Conservation (phyloP, 2,113 vertebrate species). For the rabbit (Oryctolagus cuniculus) region mOryCun1.1 NC_091449.1:41493501-41494000, state of each 20-base stretch:
- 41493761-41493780: neutral
- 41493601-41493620: too few species aligned
- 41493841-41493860: neutral
- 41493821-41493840: neutral
- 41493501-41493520: too few species aligned
- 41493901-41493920: neutral
- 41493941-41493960: neutral
- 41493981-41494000: rapidly evolving
- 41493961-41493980: neutral
- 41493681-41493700: too few species aligned
- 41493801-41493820: neutral
- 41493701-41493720: too few species aligned
- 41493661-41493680: too few species aligned
- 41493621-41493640: too few species aligned
- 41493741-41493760: neutral
- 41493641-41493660: too few species aligned
- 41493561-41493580: too few species aligned
- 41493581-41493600: too few species aligned
- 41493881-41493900: neutral
- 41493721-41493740: neutral
- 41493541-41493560: too few species aligned
- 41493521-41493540: too few species aligned
- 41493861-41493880: neutral
- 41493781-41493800: neutral
- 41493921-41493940: too few species aligned